Base-by-base conservation (phyloP, 2,888 invertebrate species). In the Alloscopus bannaensis region DNA sequence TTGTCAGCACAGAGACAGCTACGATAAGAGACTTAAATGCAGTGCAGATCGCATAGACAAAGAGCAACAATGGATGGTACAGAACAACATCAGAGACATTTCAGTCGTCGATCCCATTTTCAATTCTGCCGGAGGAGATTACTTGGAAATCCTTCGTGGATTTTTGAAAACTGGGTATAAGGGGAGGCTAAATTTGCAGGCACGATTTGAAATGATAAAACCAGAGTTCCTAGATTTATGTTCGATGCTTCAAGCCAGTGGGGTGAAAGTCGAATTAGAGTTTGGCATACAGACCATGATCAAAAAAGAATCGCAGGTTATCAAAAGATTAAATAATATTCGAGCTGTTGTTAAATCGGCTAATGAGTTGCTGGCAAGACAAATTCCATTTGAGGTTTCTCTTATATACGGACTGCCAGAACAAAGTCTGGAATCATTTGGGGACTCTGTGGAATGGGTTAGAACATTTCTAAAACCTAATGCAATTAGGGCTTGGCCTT, bases 301-400 rank as follows among this genome's bases (percentile, higher is more conserved):
- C 0, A 64, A 52, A 13, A 42, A 64, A 31, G 72, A 64, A 28
- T 64, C 55, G 0, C 28, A 36, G 16, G 36, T 55, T 6, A 72
- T 72, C 3, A 24, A 24, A 28, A 64, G 72, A 29, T 2, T 42
- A 3, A 72, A 72, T 29, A 72, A 72, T 42, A 16, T 64, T 3
- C 64, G 55, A 11, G 42, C 20, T 26, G 57, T 72, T 24, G 55
- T 64, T 2, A 20, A 20, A 6, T 42, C 57, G 24, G 50, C 72
- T 4, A 50, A 31, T 3, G 72, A 71, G 16, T 62, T 71, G 2
- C 60, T 26, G 3, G 62, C 47, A 13, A 57, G 72, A 40, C 18
- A 24, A 3, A 72, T 72, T 55, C 72, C 72, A 20, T 72, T 72
- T 64, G 72, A 72, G 13, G 65, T 65, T 26, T 72, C 72, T 28